phyloP scores from a whole-genome alignment of 2,888 invertebrate species.

The Drosophila antonietae region DNA sequence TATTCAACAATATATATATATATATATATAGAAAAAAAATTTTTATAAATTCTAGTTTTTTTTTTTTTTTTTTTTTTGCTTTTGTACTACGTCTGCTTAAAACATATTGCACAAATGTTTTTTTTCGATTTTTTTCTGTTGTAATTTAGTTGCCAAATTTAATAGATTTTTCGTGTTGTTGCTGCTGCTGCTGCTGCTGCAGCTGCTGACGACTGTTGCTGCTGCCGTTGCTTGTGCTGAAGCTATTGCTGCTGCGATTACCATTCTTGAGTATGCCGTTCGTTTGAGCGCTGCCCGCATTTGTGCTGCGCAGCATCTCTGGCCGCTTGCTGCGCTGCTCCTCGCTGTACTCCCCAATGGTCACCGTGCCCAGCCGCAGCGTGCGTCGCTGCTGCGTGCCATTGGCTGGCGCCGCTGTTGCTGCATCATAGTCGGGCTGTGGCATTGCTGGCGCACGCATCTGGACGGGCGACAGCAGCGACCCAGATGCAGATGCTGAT shows the following conservation, averaged over 20 bases:
- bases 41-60: conserved; percentile 2
- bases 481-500: background rate
- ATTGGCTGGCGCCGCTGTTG: conserved; percentile 13
- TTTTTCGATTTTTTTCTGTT: background rate
- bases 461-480: conserved; percentile 45
- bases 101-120: conserved; percentile 54
- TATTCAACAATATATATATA: conserved; percentile 56
- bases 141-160: conserved; percentile 82
- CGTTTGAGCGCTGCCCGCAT: conserved; percentile 45
- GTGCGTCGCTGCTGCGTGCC: conserved; percentile 83
- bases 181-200: conserved; percentile 35
- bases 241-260: conserved; percentile 54
- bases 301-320: conserved; percentile 63
- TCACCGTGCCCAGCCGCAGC: conserved; percentile 88
- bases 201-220: conserved; percentile 30
- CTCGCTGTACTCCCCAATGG: conserved; percentile 89
- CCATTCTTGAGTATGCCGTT: conserved; percentile 49
- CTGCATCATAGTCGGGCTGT: conserved; percentile 77
- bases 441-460: conserved; percentile 77
- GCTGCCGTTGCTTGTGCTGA: conserved; percentile 47
- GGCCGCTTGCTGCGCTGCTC: conserved; percentile 77
- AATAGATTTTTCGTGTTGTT: conserved; percentile 79
- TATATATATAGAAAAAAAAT: conserved; percentile 34
- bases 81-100: conserved; percentile 37
- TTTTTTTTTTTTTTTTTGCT: conserved; percentile 6